Base-by-base conservation (phyloP, 2,797 vertebrate species). In the Ispidina picta region DNA sequence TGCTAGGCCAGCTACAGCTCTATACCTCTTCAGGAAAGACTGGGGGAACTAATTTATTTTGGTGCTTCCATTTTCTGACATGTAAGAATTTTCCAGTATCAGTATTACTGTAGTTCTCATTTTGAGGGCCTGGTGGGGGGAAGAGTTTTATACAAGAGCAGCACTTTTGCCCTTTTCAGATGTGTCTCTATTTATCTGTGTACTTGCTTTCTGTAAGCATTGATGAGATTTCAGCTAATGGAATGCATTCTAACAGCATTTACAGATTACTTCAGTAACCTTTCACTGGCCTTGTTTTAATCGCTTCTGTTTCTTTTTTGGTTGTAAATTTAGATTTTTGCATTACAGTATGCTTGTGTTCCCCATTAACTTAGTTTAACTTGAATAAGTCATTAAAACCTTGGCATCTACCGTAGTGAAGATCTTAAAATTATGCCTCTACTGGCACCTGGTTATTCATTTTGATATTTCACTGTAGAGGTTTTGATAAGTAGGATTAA, bases 61-160 rank as follows among this genome's bases (percentile, higher is more conserved):
- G 75, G 79, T 90, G 51, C 88, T 94, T 94, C 93, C n/a, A 2
- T 85, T 94, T 85, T 35, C 75, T 55, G 88, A 69, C 58, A n/a
- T 5, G 8, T 12, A 41, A 15, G 46, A 59, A 51, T 68, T 68
- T 71, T 41, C 39, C 16, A 15, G 82, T 90, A 55, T 91, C 72
- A 2, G 51, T 71, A 74, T 94, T 80, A 92, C 65, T 48, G 43
- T 43, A 78, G 82, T 52, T 89, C 92, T 66, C 49, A 62, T 74
- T 83, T 44, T 8, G 39, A 76, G 65, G 28, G 28, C 41, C 26
- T 68, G 16, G 10, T 76, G 44, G 8, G 15, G n/a, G 19, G 31
- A 82, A 13, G 6, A 1, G 5, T 48, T 49, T 54, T 33, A 3
- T 31, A 15, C 16, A 4, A 0, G 1, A 39, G 37, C 65, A 75